Percentiles rank a stretch among this genome's conserved stretches.
phyloP scores from a whole-genome alignment of 2,888 invertebrate genomes.

The Andrena praecox region DNA sequence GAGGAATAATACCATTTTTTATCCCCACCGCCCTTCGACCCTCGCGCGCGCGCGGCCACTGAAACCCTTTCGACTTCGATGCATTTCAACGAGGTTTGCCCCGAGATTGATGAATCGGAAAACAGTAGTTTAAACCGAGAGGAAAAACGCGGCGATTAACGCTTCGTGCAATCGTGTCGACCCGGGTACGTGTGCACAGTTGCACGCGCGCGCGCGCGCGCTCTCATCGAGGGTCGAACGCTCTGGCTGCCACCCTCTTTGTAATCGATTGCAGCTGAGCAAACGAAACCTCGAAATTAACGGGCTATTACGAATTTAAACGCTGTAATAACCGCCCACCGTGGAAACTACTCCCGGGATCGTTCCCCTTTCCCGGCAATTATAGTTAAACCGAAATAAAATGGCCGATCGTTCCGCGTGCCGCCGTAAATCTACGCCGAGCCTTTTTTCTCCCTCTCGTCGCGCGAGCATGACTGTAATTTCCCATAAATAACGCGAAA shows the following conservation, averaged over 20 bases:
- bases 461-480: constrained; percentile 17
- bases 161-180: constrained; percentile 47
- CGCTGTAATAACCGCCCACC: constrained; percentile 63
- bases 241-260: constrained; percentile 24
- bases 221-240: constrained; percentile 30
- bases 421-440: constrained; percentile 33
- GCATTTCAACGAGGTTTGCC: constrained; percentile 76
- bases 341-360: constrained; percentile 15
- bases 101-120: constrained; percentile 75
- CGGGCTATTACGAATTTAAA: constrained; percentile 81
- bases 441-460: neutral
- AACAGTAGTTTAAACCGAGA: constrained; percentile 69
- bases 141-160: constrained; percentile 66
- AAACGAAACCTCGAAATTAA: constrained; percentile 81
- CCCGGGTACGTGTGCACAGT: constrained; percentile 23
- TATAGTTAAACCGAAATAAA: constrained; percentile 57
- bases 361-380: constrained; percentile 15
- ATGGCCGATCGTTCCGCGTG: constrained; percentile 20
- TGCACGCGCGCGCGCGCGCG: constrained; percentile 2
- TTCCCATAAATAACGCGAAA: constrained; percentile 46
- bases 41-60: neutral
- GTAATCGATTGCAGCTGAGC: constrained; percentile 80
- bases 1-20: constrained; percentile 37
- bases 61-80: constrained; percentile 70
- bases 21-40: neutral